Percentiles rank a stretch among this genome's conserved stretches.
These are phyloP conservation scores for Gonocerus acuteangulatus DNA, from an alignment of 2,888 invertebrate genomes.

Conservation along the genomic window DNA sequence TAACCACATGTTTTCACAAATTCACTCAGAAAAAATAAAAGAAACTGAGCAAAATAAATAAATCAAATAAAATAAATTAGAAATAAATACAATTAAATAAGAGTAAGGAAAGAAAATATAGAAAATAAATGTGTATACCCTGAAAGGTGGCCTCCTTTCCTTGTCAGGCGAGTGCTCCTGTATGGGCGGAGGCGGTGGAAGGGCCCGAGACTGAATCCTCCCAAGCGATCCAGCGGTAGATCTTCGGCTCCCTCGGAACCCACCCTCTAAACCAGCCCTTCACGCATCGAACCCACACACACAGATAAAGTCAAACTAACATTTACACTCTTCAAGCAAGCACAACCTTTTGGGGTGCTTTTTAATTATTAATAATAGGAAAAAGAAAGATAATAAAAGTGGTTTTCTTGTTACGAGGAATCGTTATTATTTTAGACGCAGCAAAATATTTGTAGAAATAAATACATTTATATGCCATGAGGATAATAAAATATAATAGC, in stretches of 20 bases:
- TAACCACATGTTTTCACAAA: background rate
- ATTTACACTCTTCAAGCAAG: no score
- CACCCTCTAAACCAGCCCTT: constrained; percentile 49
- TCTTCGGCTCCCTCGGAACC: constrained; percentile 26
- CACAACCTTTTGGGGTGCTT: no score
- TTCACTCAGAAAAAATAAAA: background rate
- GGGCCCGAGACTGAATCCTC: constrained; percentile 32
- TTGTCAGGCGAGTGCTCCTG: constrained; percentile 33
- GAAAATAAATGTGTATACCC: constrained; percentile 27
- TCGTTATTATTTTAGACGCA: no score
- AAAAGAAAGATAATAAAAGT: no score
- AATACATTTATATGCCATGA: no score
- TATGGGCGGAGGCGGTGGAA: constrained; percentile 33
- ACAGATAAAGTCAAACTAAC: no score
- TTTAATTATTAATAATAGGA: no score
- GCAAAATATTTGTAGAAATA: no score
- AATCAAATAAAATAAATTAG: no score
- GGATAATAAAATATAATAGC: no score
- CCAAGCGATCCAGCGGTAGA: constrained; percentile 32
- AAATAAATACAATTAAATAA: no score
- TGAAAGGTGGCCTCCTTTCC: constrained; percentile 31
- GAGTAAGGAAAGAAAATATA: constrained; percentile 2
- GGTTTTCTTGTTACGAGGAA: no score
- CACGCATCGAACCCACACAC: constrained; percentile 25
- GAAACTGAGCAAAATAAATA: constrained; percentile 1